These are phyloP conservation scores for Drosophila borborema DNA, from an alignment of 2,888 invertebrate genomes.

Conservation along the genomic window DNA sequence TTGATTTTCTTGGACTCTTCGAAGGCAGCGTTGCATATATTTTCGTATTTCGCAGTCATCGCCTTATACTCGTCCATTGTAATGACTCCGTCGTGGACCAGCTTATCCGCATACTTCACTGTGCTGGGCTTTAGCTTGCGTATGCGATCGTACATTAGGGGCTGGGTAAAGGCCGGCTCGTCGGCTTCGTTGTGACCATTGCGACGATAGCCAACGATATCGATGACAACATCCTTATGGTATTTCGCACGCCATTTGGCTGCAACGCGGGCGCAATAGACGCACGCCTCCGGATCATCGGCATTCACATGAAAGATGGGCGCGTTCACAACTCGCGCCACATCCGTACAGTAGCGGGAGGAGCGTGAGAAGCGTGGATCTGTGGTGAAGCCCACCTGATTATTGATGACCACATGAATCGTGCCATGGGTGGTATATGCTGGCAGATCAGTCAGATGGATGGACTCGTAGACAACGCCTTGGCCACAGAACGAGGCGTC, in stretches of 20 bases:
- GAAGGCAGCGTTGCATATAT: conserved; percentile 87
- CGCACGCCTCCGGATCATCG: conserved; percentile 95
- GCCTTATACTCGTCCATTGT: conserved; percentile 88
- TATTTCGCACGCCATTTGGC: conserved; percentile 94
- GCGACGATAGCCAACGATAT: conserved; percentile 93
- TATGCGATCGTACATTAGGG: conserved; percentile 95
- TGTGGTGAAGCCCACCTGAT: conserved; percentile 96
- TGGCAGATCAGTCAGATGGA: conserved; percentile 87
- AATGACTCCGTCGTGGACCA: conserved; percentile 89
- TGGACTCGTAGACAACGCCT: conserved; percentile 88
- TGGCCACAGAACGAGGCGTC: conserved; percentile 89
- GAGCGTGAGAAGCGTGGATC: conserved; percentile 94
- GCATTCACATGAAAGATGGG: conserved; percentile 97
- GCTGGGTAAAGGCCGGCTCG: conserved; percentile 97
- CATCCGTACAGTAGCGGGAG: conserved; percentile 94
- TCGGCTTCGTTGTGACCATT: conserved; percentile 97
- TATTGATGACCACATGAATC: conserved; percentile 88
- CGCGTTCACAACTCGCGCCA: conserved; percentile 94
- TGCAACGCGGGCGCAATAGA: conserved; percentile 93
- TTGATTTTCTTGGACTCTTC: conserved; percentile 88
- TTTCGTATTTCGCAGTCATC: conserved; percentile 81
- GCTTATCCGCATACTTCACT: conserved; percentile 89
- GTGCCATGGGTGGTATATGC: conserved; percentile 88
- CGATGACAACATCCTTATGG: conserved; percentile 94
- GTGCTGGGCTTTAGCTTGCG: conserved; percentile 87